Base-by-base conservation (phyloP, 1,140 invertebrate genomes). In the Drosophila malerkotliana region DNA sequence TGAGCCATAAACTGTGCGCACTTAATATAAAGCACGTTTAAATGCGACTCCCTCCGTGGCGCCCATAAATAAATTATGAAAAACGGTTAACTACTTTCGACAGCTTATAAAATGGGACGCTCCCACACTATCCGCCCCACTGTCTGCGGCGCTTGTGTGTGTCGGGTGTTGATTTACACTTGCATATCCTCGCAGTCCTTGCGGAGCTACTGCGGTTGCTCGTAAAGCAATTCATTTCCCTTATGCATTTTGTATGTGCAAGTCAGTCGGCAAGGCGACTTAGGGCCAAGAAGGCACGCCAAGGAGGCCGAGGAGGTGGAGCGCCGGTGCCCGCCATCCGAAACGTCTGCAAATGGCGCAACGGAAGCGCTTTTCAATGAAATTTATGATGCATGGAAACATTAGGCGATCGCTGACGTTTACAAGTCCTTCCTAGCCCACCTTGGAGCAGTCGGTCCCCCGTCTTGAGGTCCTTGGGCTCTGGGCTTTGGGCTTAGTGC, bases 321-420 rank as follows among this genome's bases (percentile, higher is more conserved):
- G 41, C 63, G 39, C 34, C n/a, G 15, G 10, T 15, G 26, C 18
- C 28, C 12, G 4, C 45, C 47, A 48, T 26, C 15, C 47, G 49
- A 55, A 60, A 37, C 60, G 66, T 48, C 71, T 56, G 72, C 63
- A 88, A 87, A 88, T 88, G 84, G 83, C 84, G 84, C 84, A 89
- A 84, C 84, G 84, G 84, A 89, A 89, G 80, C 79, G 73, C 84
- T 84, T 89, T 89, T 89, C 84, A 89, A 89, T 89, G 84, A 89
- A 89, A 89, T 89, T 89, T 89, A 89, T 89, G 84, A 89, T 80
- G 84, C 84, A 89, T 89, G 80, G 84, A 83, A 89, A 89, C 84
- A 89, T 89, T 89, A 89, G 85, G 84, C 84, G 84, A 89, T 80
- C 84, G 84, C 80, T 89, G 84, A 89, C 79, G 80, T 90, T 84